Evolutionary conservation across 2,888 invertebrate genomes (phyloP), one percentile per base, ranked within the genome.

Genomic region (Junonia oenone): DNA sequence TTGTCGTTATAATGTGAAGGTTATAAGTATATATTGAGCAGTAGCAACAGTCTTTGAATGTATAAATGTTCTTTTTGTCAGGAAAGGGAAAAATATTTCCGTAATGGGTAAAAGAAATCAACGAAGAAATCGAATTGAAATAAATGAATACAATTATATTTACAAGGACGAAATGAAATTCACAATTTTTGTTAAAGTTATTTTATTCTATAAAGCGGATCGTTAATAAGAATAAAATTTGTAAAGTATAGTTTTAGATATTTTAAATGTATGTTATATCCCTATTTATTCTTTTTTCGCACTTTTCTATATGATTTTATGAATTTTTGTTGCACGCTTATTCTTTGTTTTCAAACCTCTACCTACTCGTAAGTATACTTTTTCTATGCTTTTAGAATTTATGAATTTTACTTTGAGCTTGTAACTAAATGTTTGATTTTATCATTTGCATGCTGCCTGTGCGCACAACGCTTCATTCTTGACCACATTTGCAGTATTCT

Each of bases 401-500:
- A 62, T 55, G 56, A 50, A 60, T 45, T 63, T 46, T 43, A 61
- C 55, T 64, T 58, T 59, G 57, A 67, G 83, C 81, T 81, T 81
- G 51, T 64, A 72, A 72, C 78, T 83, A 82, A 85, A 82, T 82
- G 83, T 88, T 74, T 71, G 74, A 79, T 86, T 89, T 87, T 86
- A 82, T 84, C 76, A 79, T 89, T 90, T 88, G 90, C 89, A 89
- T 92, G 90, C 91, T 87, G 87, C 91, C 90, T 90, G 88, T 89
- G 87, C 86, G 86, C 90, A 90, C 90, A 76, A 81, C 90, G 89
- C 90, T 90, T 89, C 86, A 87, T 87, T 87, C 83, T 89, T 89
- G 85, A 84, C 86, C 82, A 81, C 77, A 87, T 83, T 85, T 86
- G 86, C 91, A 95, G 95, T 91, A 95, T 95, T 92, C 91, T 95